phyloP scores from a whole-genome alignment of 2,113 vertebrate species.

The Gambusia holbrooki region DNA sequence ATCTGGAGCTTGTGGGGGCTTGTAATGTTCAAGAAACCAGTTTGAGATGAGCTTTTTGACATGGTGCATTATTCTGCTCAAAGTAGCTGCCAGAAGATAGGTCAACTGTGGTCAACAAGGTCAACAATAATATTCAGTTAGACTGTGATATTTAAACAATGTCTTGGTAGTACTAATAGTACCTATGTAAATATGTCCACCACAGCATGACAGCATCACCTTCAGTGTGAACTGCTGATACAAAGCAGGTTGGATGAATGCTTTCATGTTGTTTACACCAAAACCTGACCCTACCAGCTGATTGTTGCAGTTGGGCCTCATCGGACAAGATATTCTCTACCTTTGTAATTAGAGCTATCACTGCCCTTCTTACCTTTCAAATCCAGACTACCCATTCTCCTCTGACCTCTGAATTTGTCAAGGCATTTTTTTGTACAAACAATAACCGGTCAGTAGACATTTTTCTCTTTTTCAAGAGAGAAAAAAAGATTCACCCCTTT shows the following conservation, averaged over 20 bases:
- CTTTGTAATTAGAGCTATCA: not conserved
- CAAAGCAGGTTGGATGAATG: not conserved
- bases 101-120: not conserved
- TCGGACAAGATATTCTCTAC: not conserved
- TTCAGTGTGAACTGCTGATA: too few relatives aligned
- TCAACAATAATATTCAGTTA: not conserved
- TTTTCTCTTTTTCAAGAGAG: not conserved
- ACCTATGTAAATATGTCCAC: too few relatives aligned
- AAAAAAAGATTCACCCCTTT: too few relatives aligned
- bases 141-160: not conserved
- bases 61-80: not conserved
- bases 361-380: not conserved
- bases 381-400: not conserved
- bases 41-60: not conserved
- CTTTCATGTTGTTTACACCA: not conserved
- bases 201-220: too few relatives aligned
- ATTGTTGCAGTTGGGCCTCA: not conserved
- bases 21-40: not conserved
- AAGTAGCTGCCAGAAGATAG: not conserved
- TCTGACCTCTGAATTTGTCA: not conserved
- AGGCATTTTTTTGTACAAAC: not conserved
- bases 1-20: not conserved
- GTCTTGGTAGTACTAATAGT: not conserved
- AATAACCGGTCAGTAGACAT: not conserved
- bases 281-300: not conserved